Evolutionary conservation across 2,113 vertebrate genomes (phyloP), one percentile per base, ranked within the genome.

Genomic region (Cyprinus carpio): DNA sequence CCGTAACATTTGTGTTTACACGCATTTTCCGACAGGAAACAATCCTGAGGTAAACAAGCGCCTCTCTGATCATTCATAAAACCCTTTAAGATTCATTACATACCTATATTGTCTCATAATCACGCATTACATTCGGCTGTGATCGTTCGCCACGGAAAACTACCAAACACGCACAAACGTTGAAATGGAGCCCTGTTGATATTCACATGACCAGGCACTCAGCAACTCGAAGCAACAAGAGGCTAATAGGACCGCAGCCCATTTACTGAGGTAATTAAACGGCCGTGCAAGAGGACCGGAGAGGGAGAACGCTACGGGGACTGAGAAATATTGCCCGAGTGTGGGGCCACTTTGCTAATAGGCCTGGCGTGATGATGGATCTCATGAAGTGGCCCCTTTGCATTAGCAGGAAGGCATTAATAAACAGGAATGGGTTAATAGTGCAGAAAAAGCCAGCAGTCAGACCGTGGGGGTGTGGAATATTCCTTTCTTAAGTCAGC

Each of bases 341-440:
- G 86, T 56, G 74, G 92, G 91, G 88, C 92, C 91, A 85, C 87
- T 91, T 88, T 92, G 91, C 91, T 93, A 95, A 94, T 94, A 93
- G 92, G 91, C 93, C 91, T 91, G 85, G 91, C 91, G 92, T 93
- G 95, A 96, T 98, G 97, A 97, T 95, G 96, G 96, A 96, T 97
- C 95, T 96, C 95, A 95, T 90, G 89, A 93, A 92, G 92, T 93
- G 92, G 92, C 93, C 85, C 87, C 90, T 94, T 91, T 91, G 95
- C 96, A 96, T 97, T 96, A 96, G 96, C 96, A 96, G 96, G 96
- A 97, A 95, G 96, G 95, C 97, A 98, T 98, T 98, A 98, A 99
- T 98, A 99, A 97, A 97, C 96, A 97, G 95, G 96, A 98, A 98
- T 97, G 97, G 98, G 97, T 99, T 99, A 99, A 99, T 97, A 97